Conservation (phyloP, 2,888 invertebrate genomes). For the Mimachlamys varia region DNA sequence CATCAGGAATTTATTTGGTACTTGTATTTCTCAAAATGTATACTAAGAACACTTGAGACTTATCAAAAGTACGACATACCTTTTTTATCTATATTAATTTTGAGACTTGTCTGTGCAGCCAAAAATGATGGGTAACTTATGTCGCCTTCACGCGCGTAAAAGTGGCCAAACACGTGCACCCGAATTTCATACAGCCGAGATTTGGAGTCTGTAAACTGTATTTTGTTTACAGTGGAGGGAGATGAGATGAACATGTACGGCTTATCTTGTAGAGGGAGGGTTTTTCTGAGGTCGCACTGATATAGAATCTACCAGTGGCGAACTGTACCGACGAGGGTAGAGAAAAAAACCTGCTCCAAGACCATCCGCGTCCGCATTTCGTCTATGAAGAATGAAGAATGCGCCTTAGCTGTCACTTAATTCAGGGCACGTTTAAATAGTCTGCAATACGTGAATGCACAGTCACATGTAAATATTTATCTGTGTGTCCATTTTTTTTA, state of each 20-base stretch:
- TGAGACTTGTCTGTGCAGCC: background rate
- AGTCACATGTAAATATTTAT: background rate
- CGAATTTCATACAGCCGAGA: background rate
- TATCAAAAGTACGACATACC: background rate
- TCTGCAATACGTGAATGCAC: background rate
- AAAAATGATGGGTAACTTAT: background rate
- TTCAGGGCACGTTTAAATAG: background rate
- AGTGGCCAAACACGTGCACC: background rate
- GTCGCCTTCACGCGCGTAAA: background rate
- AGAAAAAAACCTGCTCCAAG: background rate
- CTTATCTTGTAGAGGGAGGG: background rate
- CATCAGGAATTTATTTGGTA: background rate
- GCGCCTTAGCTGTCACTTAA: background rate
- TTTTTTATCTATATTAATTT: slow-evolving; percentile 3
- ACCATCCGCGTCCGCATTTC: background rate
- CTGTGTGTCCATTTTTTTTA: no score
- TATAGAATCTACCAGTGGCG: background rate
- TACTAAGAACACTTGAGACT: background rate
- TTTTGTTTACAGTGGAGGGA: background rate
- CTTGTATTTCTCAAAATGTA: background rate
- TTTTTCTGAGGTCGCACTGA: background rate
- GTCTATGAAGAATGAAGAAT: background rate
- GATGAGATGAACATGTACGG: background rate
- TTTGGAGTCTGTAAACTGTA: background rate
- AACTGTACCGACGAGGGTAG: background rate